Conservation (phyloP, 2,888 invertebrate species). For the Dione vanillae region DNA sequence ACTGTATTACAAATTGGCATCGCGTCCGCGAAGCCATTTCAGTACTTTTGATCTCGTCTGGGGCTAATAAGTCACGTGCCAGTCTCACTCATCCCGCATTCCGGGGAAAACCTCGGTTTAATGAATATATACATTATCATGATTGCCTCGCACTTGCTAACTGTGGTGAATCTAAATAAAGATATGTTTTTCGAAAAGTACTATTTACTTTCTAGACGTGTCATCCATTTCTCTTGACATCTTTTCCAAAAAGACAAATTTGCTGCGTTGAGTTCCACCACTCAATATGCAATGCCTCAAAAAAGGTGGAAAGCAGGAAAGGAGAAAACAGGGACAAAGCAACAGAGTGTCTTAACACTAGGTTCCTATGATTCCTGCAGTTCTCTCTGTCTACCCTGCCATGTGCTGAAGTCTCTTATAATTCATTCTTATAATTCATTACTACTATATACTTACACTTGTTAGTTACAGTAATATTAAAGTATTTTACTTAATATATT, state of each 20-base stretch:
- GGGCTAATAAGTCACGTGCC: slow-evolving; percentile 21
- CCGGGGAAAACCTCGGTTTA: slow-evolving; percentile 15
- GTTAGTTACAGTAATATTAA: not conserved
- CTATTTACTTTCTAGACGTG: not conserved
- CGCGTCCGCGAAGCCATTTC: slow-evolving; percentile 17
- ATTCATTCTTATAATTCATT: too few relatives aligned
- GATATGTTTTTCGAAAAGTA: not conserved
- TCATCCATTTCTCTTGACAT: too few relatives aligned
- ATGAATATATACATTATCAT: slow-evolving; percentile 36
- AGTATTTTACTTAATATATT: not conserved
- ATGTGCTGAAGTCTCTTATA: too few relatives aligned
- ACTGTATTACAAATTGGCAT: slow-evolving; percentile 10
- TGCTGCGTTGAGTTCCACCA: too few relatives aligned
- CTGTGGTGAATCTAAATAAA: slow-evolving; percentile 8
- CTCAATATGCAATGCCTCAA: too few relatives aligned
- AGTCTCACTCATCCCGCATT: slow-evolving; percentile 26
- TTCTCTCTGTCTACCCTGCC: too few relatives aligned
- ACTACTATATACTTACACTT: too few relatives aligned
- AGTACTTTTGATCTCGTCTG: slow-evolving; percentile 26
- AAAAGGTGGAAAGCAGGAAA: too few relatives aligned
- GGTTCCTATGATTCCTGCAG: too few relatives aligned
- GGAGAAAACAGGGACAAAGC: too few relatives aligned
- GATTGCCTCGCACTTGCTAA: slow-evolving; percentile 31
- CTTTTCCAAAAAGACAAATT: too few relatives aligned
- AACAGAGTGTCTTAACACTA: too few relatives aligned